A percentile compares a stretch with the other conserved stretches of the same genome.
Conservation (phyloP, 2,797 vertebrate genomes). For the Limosa lapponica region DNA sequence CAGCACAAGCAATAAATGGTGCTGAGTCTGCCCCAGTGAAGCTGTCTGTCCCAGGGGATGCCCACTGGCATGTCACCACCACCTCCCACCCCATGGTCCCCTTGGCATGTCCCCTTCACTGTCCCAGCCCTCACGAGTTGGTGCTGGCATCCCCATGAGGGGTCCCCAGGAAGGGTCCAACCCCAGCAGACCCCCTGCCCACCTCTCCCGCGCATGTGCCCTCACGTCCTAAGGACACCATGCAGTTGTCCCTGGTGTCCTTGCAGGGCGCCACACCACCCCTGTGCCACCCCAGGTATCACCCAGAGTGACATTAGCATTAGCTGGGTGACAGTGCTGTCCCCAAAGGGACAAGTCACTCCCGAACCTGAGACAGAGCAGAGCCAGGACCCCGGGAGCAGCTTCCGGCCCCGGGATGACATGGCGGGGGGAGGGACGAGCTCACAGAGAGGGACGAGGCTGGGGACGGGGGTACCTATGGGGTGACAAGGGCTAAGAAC, state of each 20-base stretch:
- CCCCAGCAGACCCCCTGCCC: too few species aligned
- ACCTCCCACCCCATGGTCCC: not conserved
- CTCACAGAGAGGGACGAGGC: accelerated
- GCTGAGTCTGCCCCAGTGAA: not conserved
- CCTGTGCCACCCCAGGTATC: not conserved
- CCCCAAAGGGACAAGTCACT: not conserved
- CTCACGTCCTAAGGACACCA: accelerated
- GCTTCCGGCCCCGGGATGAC: not conserved
- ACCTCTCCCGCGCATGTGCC: not conserved
- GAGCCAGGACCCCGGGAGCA: not conserved
- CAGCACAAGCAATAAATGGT: not conserved
- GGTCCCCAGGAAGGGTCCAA: not conserved
- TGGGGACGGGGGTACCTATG: not conserved
- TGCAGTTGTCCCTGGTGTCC: accelerated
- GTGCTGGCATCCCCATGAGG: not conserved
- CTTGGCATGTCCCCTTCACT: not conserved
- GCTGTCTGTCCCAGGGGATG: not conserved
- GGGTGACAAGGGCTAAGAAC: not conserved
- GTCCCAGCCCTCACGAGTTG: accelerated
- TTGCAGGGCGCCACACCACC: not conserved
- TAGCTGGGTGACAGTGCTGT: not conserved
- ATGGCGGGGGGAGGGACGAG: not conserved
- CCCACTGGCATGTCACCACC: not conserved
- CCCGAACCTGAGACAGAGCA: not conserved
- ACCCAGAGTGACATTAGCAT: not conserved